phyloP scores from a whole-genome alignment of 2,797 vertebrate species.

The Buceros bicornis region DNA sequence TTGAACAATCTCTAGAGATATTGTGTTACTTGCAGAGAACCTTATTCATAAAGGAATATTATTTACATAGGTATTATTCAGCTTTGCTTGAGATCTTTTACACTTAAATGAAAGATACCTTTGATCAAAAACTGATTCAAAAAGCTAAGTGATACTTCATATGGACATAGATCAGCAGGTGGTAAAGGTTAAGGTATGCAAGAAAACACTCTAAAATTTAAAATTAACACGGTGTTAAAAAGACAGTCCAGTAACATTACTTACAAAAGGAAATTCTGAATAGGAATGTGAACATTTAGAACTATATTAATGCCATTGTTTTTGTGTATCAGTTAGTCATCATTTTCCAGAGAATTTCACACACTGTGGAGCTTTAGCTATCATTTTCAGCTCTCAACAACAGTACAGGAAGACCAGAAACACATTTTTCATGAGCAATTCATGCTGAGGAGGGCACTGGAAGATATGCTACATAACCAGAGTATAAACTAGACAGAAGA shows the following conservation, averaged over 20 bases:
- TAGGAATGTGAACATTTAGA: neutral
- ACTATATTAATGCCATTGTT: neutral
- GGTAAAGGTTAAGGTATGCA: neutral
- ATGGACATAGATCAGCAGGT: neutral
- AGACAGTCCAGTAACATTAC: neutral
- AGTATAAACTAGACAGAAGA: neutral
- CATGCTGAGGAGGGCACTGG: neutral
- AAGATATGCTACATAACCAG: neutral
- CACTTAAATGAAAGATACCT: slow-evolving; percentile 1
- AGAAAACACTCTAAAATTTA: neutral
- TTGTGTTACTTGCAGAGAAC: neutral
- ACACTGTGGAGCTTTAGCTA: neutral
- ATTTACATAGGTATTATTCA: slow-evolving; percentile 26
- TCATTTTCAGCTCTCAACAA: neutral
- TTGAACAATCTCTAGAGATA: neutral
- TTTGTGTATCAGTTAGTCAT: neutral
- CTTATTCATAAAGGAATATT: slow-evolving; percentile 1
- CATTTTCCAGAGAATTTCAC: neutral
- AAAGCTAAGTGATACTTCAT: neutral
- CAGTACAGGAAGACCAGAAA: neutral
- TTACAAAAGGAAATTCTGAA: neutral
- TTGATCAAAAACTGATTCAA: neutral
- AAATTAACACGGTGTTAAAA: neutral
- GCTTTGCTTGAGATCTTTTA: neutral
- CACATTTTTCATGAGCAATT: neutral